These are phyloP conservation scores for Parauchenoglanis ngamensis DNA, from an alignment of 2,797 vertebrate species.

Conservation along the genomic window DNA sequence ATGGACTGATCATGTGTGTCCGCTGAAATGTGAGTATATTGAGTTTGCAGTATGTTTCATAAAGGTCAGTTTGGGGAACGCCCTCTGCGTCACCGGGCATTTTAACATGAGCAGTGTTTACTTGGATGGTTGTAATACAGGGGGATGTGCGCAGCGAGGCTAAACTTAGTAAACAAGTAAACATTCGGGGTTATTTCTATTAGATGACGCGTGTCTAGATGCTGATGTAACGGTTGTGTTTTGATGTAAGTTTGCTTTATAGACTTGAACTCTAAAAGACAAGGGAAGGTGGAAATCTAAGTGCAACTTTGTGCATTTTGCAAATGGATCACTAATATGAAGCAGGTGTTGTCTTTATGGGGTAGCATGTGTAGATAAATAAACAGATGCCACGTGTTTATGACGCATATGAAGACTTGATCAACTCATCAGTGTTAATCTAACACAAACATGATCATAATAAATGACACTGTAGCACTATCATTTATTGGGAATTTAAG, in stretches of 20 bases:
- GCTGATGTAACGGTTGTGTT: not conserved
- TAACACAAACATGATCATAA: not conserved
- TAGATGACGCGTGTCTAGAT: not conserved
- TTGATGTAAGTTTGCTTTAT: not conserved
- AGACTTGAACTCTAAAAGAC: not conserved
- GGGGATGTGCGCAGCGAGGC: constrained; percentile 9
- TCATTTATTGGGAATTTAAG: not conserved
- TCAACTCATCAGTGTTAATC: not conserved
- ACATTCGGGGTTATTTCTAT: not conserved
- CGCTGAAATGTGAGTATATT: not conserved
- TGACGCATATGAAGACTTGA: not conserved
- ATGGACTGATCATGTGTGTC: constrained; percentile 39
- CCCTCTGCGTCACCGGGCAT: not conserved
- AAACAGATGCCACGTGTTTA: not conserved
- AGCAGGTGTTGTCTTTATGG: not conserved
- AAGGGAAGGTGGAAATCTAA: not conserved
- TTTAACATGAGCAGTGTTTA: constrained; percentile 6
- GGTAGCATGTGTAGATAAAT: not conserved
- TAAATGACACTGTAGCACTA: not conserved
- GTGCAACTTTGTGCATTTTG: not conserved
- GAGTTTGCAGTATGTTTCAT: not conserved
- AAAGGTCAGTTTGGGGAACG: not conserved
- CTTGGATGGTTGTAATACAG: not conserved
- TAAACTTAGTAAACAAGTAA: constrained; percentile 14
- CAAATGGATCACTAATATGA: not conserved